Conservation (phyloP, 2,113 vertebrate species). For the Zosterops pallidus region DNA sequence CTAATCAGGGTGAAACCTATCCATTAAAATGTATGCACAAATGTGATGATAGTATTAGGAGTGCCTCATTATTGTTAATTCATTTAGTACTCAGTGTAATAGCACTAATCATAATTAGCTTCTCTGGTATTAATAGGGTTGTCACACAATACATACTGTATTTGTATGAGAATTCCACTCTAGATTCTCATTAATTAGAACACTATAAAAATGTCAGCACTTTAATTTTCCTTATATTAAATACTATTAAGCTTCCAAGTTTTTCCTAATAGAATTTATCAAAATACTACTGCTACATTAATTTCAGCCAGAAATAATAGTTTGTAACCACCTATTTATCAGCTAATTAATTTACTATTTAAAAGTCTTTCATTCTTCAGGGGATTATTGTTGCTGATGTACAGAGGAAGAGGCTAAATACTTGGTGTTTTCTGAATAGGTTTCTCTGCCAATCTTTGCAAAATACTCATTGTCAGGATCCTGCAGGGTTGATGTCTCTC, state of each 20-base stretch:
- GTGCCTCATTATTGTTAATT: constrained; percentile 64
- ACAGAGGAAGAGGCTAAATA: not conserved
- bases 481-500: not conserved
- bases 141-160: constrained; percentile 46
- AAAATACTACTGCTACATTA: constrained; percentile 29
- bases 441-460: not conserved
- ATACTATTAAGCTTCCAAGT: not conserved
- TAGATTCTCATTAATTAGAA: constrained; percentile 58
- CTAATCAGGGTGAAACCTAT: constrained; percentile 50
- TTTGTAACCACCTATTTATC: constrained; percentile 32
- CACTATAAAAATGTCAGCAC: constrained; percentile 46
- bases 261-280: constrained; percentile 55
- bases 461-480: not conserved
- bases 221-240: constrained; percentile 60
- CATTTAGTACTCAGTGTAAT: constrained; percentile 59
- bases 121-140: constrained; percentile 56
- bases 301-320: constrained; percentile 52
- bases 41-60: constrained; percentile 36
- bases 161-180: constrained; percentile 68
- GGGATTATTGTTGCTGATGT: not conserved
- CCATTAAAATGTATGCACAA: constrained; percentile 27
- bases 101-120: constrained; percentile 68
- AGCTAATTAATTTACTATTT: constrained; percentile 11
- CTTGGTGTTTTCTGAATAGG: not conserved
- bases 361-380: constrained; percentile 19